Percentiles rank a stretch among this genome's conserved stretches.
Conservation (phyloP, 2,888 invertebrate species). For the Caenorhabditis sinica region DNA sequence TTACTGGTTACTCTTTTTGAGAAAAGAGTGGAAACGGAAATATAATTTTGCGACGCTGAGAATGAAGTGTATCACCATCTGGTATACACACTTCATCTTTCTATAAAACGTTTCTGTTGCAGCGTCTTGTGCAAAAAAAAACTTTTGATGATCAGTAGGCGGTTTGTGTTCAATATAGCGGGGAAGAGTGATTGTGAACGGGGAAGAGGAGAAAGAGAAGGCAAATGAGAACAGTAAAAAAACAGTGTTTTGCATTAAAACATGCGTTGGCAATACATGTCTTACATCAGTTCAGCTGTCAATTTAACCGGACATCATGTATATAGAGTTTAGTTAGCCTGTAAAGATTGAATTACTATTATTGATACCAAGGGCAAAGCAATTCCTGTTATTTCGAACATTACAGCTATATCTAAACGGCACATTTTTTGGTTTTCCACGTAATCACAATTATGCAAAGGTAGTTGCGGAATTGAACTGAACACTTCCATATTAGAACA, state of each 20-base stretch:
- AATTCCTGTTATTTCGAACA: no score
- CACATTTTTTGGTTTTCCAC: no score
- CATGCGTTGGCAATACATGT: no score
- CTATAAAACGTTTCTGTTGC: slow-evolving; percentile 26
- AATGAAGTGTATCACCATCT: slow-evolving; percentile 29
- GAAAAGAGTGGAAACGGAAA: not conserved
- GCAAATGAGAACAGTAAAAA: not conserved
- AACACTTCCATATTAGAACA: no score
- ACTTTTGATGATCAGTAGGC: slow-evolving; percentile 1
- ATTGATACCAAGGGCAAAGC: no score
- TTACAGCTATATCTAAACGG: no score
- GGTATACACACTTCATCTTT: slow-evolving; percentile 15
- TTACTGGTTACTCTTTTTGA: slow-evolving; percentile 13
- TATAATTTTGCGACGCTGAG: not conserved
- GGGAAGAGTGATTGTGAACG: not conserved
- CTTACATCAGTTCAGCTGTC: not conserved
- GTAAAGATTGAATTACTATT: no score
- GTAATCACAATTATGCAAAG: no score
- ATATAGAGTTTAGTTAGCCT: no score
- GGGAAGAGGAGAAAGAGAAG: not conserved
- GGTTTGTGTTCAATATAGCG: not conserved
- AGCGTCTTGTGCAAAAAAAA: slow-evolving; percentile 12
- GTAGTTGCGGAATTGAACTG: no score
- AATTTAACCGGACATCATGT: not conserved
- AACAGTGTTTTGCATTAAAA: not conserved